These are phyloP conservation scores for Nettapus auritus DNA, from an alignment of 2,113 vertebrate species.

Conservation along the genomic window DNA sequence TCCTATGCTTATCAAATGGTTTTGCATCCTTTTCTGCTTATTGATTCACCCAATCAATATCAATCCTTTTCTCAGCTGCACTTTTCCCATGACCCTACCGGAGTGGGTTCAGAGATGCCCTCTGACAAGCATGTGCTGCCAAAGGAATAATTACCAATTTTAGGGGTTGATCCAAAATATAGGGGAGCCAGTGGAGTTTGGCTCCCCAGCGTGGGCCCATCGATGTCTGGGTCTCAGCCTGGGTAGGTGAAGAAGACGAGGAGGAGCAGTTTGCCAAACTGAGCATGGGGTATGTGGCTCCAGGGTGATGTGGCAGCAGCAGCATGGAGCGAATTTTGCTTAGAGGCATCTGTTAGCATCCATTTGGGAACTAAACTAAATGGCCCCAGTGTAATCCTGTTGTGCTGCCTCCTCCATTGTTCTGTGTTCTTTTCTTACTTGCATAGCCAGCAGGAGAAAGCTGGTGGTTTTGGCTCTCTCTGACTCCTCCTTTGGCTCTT, in stretches of 20 bases:
- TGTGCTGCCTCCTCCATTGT: conserved; percentile 28
- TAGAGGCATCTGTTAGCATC: conserved; percentile 13
- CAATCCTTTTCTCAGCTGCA: neutral
- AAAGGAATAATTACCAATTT: neutral
- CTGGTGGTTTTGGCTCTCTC: conserved; percentile 16
- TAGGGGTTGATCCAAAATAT: neutral
- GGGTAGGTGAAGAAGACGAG: neutral
- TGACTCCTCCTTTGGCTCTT: neutral
- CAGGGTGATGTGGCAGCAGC: neutral
- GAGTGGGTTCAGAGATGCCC: neutral
- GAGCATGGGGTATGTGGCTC: neutral
- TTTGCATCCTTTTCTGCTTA: neutral
- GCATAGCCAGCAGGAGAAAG: conserved; percentile 20
- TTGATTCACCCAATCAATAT: neutral
- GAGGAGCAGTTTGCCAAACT: conserved; percentile 13
- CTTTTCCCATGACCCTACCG: neutral
- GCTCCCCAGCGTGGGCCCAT: neutral
- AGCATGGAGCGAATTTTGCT: neutral
- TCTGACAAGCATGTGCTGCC: neutral
- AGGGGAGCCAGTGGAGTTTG: neutral
- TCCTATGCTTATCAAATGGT: neutral
- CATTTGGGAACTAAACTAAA: conserved; percentile 33
- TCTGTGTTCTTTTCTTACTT: neutral
- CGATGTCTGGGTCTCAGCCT: neutral
- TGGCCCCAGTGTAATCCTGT: neutral